Percentiles rank a stretch among this genome's conserved stretches.
phyloP scores from a whole-genome alignment of 2,113 vertebrate genomes.

The Talpa occidentalis region DNA sequence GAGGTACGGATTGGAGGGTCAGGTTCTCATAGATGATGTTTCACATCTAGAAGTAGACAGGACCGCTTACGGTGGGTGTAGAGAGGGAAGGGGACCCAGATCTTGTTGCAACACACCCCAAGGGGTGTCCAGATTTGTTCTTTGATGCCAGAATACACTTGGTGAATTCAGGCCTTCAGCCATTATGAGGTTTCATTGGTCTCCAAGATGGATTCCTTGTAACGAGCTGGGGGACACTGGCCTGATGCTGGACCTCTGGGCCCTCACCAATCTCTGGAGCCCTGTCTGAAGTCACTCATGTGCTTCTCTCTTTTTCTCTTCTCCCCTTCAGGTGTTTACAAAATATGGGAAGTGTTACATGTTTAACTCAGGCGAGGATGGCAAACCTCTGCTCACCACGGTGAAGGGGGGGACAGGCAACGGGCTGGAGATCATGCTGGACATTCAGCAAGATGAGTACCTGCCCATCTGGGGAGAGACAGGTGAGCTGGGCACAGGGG shows the following conservation, averaged over 20 bases:
- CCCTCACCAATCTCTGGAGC: constrained; percentile 6
- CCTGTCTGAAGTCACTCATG: constrained; percentile 61
- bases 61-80: fast-evolving
- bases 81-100: neutral
- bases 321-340: constrained; percentile 94
- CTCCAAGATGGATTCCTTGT: neutral
- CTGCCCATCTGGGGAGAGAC: constrained; percentile 92
- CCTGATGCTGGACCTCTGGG: neutral
- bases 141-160: neutral
- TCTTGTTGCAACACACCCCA: neutral
- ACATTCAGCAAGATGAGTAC: constrained; percentile 97
- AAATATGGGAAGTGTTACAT: constrained; percentile 99
- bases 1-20: neutral
- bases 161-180: neutral
- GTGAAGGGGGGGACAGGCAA: constrained; percentile 99
- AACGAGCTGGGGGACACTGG: neutral
- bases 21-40: neutral
- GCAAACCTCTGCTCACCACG: constrained; percentile 95
- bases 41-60: neutral
- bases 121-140: neutral
- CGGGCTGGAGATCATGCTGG: constrained; percentile 98
- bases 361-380: constrained; percentile 98
- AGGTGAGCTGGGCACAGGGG: constrained; percentile 82
- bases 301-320: constrained; percentile 65
- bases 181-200: neutral